Evolutionary conservation across 2,113 vertebrate species (phyloP).

Genomic region (Oreochromis niloticus): DNA sequence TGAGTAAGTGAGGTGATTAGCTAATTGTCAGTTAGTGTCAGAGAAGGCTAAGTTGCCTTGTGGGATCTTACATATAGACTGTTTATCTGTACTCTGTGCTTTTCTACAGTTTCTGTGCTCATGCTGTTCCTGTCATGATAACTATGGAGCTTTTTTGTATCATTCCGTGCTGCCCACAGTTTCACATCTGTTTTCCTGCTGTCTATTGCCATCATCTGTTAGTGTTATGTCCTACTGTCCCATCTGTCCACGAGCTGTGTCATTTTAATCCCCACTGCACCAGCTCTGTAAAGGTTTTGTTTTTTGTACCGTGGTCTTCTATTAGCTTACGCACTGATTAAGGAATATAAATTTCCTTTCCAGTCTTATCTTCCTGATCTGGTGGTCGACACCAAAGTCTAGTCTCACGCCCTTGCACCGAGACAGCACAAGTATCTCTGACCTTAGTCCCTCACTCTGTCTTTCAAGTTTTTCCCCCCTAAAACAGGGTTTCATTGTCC

Average conservation of each 20-base stretch:
- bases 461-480: constrained; percentile 5
- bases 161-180: neutral
- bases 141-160: neutral
- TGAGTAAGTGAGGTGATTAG: neutral
- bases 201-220: constrained; percentile 41
- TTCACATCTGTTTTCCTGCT: constrained; percentile 24
- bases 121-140: constrained; percentile 15
- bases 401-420: constrained; percentile 34
- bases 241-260: constrained; percentile 27
- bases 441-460: constrained; percentile 25
- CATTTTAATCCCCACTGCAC: constrained; percentile 3
- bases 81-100: neutral
- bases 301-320: neutral
- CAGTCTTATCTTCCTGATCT: neutral
- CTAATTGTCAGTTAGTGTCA: neutral
- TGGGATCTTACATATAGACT: neutral
- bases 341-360: neutral
- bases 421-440: constrained; percentile 29
- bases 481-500: constrained; percentile 67
- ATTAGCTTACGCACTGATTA: neutral
- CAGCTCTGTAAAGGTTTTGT: neutral
- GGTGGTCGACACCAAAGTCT: neutral
- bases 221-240: constrained; percentile 34
- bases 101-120: neutral
- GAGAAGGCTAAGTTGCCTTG: neutral